Conservation (phyloP, 2,797 vertebrate genomes). For the Microtus obscurus region DNA sequence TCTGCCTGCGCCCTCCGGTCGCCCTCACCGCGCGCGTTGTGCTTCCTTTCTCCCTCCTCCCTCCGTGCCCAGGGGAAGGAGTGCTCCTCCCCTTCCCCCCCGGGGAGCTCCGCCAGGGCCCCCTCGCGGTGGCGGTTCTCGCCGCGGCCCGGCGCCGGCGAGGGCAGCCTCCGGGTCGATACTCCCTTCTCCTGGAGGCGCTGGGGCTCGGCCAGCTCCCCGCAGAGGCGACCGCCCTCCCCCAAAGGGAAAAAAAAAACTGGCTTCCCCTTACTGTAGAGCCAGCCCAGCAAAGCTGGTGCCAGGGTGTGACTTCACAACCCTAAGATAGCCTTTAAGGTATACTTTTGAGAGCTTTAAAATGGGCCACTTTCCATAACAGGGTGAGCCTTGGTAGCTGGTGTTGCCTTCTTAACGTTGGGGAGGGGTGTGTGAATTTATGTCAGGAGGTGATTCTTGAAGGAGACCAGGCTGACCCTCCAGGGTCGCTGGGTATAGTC, state of each 20-base stretch:
- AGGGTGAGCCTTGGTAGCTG: slow-evolving; percentile 4
- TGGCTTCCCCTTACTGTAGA: slow-evolving; percentile 63
- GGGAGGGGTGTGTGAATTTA: not conserved
- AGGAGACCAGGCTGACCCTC: not conserved
- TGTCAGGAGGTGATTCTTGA: not conserved
- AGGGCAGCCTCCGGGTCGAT: slow-evolving; percentile 36
- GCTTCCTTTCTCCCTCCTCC: slow-evolving; percentile 74
- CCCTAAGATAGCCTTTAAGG: slow-evolving; percentile 78
- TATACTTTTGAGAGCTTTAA: slow-evolving; percentile 56
- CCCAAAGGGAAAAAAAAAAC: slow-evolving; percentile 5
- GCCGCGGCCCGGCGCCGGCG: slow-evolving; percentile 46
- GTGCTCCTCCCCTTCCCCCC: slow-evolving; percentile 81
- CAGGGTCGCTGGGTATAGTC: not conserved
- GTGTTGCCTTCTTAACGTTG: not conserved
- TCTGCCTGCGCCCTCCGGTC: slow-evolving; percentile 14
- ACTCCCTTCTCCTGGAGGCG: not conserved
- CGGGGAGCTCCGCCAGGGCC: slow-evolving; percentile 57
- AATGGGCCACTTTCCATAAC: not conserved
- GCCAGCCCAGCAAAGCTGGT: slow-evolving; percentile 63
- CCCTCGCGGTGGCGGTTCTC: slow-evolving; percentile 13
- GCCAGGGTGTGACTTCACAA: slow-evolving; percentile 79
- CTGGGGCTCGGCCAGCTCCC: slow-evolving; percentile 42
- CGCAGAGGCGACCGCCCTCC: slow-evolving; percentile 47
- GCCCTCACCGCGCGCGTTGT: slow-evolving; percentile 61
- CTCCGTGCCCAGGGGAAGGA: slow-evolving; percentile 54